These are phyloP conservation scores for Enteromius thamalakanensis DNA, from an alignment of 2,797 vertebrate species.

Conservation along the genomic window DNA sequence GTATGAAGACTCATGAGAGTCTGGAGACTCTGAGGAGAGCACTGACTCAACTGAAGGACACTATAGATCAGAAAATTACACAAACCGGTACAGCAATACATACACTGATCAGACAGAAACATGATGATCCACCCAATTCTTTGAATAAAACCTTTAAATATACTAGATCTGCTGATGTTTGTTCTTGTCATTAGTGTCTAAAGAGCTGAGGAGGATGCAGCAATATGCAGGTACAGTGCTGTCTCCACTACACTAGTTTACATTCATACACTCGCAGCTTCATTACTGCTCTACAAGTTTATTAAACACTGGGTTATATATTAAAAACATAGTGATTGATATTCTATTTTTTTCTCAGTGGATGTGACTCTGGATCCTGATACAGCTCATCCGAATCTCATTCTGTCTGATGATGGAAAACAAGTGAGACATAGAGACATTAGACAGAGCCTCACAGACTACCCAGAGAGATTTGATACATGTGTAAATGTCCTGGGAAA, in stretches of 20 bases:
- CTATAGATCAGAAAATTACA: not conserved
- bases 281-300: not conserved
- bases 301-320: too few species aligned
- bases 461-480: too few species aligned
- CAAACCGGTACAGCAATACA: not conserved
- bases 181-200: not conserved
- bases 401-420: too few species aligned
- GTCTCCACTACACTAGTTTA: not conserved
- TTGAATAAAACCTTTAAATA: not conserved
- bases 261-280: not conserved
- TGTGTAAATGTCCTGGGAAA: too few species aligned
- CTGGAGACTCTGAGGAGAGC: constrained; percentile 41
- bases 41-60: not conserved
- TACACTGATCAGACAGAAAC: not conserved
- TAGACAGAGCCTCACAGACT: too few species aligned
- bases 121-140: not conserved
- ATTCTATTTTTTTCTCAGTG: too few species aligned
- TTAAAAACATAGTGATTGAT: too few species aligned
- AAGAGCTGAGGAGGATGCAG: not conserved
- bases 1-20: not conserved
- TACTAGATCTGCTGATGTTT: not conserved
- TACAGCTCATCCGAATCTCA: too few species aligned
- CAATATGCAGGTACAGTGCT: not conserved
- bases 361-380: too few species aligned
- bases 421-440: too few species aligned